Base-by-base conservation (phyloP, 2,797 vertebrate species). In the Sebastes hopkinsi region DNA sequence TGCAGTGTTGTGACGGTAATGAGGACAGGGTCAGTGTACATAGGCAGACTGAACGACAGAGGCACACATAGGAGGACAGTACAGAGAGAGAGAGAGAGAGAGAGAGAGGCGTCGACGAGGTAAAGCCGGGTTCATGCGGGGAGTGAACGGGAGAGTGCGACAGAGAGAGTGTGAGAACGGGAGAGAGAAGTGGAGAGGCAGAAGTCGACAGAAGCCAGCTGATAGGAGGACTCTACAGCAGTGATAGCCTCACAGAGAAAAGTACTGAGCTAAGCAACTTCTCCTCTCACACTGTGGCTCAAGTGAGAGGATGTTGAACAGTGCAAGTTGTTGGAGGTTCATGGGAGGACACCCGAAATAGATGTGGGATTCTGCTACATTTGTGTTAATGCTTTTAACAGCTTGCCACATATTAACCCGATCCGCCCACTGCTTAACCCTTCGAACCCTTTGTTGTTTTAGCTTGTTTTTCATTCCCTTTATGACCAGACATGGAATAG, bases 1-100 rank as follows among this genome's bases (percentile, higher is more conserved):
- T 92, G 88, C 90, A 83, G 88, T 89, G 73, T 91, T 89, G 83
- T 91, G 90, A 93, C 92, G 89, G 92, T 94, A 94, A 95, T 93
- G 92, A 95, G 94, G 91, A 90, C 88, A 71, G 92, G 92, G 92
- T 94, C 89, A 89, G 88, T 50, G 84, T 72, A 69, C 65, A 79
- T 29, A 87, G 89, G 86, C 83, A 87, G 84, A 78, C 71, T 83
- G 88, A 92, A 87, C 62, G 87, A 90, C 81, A 69, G 42, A 50
- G 85, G 75, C 80, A 71, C 75, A 86, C 71, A 77, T 9, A 25
- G 72, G 58, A 80, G 81, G 69, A 81, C 27, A 36, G 82, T 74
- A 72, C 67, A 22, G 29, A 10, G 59, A 10, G 62, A 64, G 58
- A 10, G 62, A 64, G 58, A 52, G 50, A 69, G 38, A 52, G 52